Conservation (phyloP, 53 echinoderm and acorn worm genomes). For the Stichopus horrens region DNA sequence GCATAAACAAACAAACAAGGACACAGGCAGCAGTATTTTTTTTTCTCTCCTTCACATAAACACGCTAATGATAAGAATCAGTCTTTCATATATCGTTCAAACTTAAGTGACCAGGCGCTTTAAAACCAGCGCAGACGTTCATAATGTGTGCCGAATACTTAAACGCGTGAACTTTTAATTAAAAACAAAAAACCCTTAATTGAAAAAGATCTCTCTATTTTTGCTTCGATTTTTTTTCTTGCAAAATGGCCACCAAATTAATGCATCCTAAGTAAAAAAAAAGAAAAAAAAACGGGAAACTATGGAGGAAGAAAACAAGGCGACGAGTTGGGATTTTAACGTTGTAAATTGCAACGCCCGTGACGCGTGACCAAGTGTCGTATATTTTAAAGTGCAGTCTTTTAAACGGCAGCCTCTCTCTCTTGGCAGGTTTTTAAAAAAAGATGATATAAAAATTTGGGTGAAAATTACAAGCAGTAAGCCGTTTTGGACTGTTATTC, state of each 20-base stretch:
- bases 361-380: constrained; percentile 29
- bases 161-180: constrained; percentile 6
- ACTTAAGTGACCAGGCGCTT: too few relatives aligned
- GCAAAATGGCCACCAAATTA: too few relatives aligned
- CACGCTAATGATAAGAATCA: too few relatives aligned
- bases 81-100: too few relatives aligned
- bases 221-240: not conserved
- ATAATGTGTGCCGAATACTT: not conserved
- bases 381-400: constrained; percentile 15
- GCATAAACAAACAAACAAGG: too few relatives aligned
- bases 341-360: constrained; percentile 10
- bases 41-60: too few relatives aligned
- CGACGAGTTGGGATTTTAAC: constrained; percentile 1
- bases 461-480: not conserved
- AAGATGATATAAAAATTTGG: not conserved
- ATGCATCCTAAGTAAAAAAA: not conserved
- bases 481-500: constrained; percentile 26
- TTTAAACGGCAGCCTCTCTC: constrained; percentile 2
- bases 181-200: not conserved
- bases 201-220: not conserved
- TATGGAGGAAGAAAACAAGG: not conserved
- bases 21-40: too few relatives aligned
- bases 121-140: too few relatives aligned
- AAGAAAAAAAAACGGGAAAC: not conserved
- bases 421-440: constrained; percentile 5